These are phyloP conservation scores for Caenorhabditis zanzibari DNA, from an alignment of 2,888 invertebrate genomes.

Conservation along the genomic window DNA sequence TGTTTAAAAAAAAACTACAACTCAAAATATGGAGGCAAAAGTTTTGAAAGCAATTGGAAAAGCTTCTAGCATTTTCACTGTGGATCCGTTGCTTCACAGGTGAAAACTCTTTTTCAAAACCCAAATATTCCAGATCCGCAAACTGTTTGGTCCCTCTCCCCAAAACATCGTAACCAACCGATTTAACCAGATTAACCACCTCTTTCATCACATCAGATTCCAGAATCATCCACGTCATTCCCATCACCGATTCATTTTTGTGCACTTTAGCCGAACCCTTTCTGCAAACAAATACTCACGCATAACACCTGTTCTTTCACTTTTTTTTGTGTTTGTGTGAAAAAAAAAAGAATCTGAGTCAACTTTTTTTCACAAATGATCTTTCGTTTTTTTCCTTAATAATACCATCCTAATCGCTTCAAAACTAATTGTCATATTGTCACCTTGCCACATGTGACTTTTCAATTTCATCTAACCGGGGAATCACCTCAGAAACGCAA, in stretches of 20 bases:
- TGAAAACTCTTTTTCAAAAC: too few relatives aligned
- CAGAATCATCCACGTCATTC: slow-evolving; percentile 29
- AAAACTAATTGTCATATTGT: slow-evolving; percentile 16
- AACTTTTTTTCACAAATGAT: slow-evolving; percentile 22
- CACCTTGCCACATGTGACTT: neutral
- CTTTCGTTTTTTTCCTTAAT: slow-evolving; percentile 1
- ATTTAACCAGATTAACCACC: neutral
- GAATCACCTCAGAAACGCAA: slow-evolving; percentile 23
- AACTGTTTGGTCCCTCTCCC: too few relatives aligned
- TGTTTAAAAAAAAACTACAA: too few relatives aligned
- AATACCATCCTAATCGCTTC: neutral
- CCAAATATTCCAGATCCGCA: too few relatives aligned
- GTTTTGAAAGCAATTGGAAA: too few relatives aligned
- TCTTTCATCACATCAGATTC: slow-evolving; percentile 14
- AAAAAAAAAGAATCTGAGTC: slow-evolving; percentile 26
- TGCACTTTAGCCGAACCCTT: slow-evolving; percentile 53
- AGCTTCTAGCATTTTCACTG: too few relatives aligned
- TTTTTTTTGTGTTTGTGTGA: slow-evolving; percentile 31
- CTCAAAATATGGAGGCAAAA: too few relatives aligned
- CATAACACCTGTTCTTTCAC: slow-evolving; percentile 53
- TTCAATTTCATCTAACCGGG: neutral
- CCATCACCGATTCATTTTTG: neutral
- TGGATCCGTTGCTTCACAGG: too few relatives aligned
- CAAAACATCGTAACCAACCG: too few relatives aligned
- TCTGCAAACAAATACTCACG: slow-evolving; percentile 49